Evolutionary conservation across 2,113 vertebrate species (phyloP).

Genomic region (Amphiprion percula): DNA sequence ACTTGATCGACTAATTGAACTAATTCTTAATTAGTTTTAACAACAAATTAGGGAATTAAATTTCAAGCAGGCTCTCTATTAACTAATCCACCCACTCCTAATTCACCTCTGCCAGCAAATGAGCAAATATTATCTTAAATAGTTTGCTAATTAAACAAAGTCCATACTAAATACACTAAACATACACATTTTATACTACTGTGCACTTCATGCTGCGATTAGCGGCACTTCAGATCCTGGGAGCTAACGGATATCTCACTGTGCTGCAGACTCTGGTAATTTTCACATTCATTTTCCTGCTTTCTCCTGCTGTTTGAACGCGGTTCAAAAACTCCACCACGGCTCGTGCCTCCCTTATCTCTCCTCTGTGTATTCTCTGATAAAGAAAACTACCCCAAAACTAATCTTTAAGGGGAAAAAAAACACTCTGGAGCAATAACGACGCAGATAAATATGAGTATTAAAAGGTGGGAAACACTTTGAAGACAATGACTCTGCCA

Average conservation of each 20-base stretch:
- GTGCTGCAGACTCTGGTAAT: background rate
- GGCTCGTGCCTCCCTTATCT: slow-evolving; percentile 12
- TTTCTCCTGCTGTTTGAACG: background rate
- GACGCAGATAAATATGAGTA: slow-evolving; percentile 22
- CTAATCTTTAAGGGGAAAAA: slow-evolving; percentile 17
- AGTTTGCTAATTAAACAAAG: slow-evolving; percentile 25
- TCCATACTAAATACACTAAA: background rate
- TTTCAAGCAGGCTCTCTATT: slow-evolving; percentile 42
- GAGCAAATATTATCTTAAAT: slow-evolving; percentile 10
- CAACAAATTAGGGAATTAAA: slow-evolving; percentile 52
- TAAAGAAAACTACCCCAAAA: slow-evolving; percentile 28
- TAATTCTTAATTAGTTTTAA: slow-evolving; percentile 58
- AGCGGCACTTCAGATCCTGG: background rate
- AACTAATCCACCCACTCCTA: slow-evolving; percentile 22
- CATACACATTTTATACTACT: background rate
- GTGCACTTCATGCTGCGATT: background rate
- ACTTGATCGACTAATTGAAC: slow-evolving; percentile 46
- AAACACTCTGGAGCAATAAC: slow-evolving; percentile 14
- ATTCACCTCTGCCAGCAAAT: slow-evolving; percentile 38
- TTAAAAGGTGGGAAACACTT: slow-evolving; percentile 37
- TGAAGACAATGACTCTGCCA: slow-evolving; percentile 28
- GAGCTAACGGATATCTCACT: background rate
- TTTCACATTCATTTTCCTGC: background rate
- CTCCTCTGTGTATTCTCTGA: slow-evolving; percentile 25
- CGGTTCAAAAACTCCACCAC: background rate